Conservation (phyloP, 2,113 vertebrate genomes). For the Microcebus tavaratra region DNA sequence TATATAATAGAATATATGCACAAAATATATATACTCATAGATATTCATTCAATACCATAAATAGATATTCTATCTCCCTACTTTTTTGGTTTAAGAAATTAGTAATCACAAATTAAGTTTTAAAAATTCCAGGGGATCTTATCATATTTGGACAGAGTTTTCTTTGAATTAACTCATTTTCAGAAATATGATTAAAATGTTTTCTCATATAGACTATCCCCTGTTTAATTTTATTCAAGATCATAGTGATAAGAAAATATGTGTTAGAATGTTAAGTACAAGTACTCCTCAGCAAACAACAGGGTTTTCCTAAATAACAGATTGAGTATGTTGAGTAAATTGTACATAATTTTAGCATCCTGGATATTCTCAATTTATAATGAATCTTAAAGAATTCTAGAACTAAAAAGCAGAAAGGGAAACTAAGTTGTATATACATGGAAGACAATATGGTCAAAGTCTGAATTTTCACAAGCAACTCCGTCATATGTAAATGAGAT, state of each 20-base stretch:
- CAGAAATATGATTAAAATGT: slow-evolving; percentile 79
- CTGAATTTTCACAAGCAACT: slow-evolving; percentile 56
- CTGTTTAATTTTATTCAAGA: slow-evolving; percentile 70
- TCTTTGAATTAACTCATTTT: slow-evolving; percentile 80
- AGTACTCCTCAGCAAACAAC: slow-evolving; percentile 68
- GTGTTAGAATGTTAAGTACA: slow-evolving; percentile 71
- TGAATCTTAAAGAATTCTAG: slow-evolving; percentile 44
- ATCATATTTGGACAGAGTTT: slow-evolving; percentile 76
- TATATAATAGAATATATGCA: not conserved
- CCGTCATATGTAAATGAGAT: slow-evolving; percentile 57
- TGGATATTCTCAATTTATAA: slow-evolving; percentile 66
- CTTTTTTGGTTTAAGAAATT: not conserved
- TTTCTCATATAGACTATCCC: slow-evolving; percentile 76
- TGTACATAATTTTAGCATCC: slow-evolving; percentile 49
- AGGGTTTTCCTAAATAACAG: slow-evolving; percentile 69
- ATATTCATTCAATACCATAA: too few species aligned
- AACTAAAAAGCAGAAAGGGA: slow-evolving; percentile 68
- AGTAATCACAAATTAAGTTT: slow-evolving; percentile 50
- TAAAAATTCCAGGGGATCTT: slow-evolving; percentile 62
- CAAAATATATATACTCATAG: not conserved
- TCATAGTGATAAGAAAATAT: slow-evolving; percentile 72
- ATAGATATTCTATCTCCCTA: not conserved
- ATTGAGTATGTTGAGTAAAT: slow-evolving; percentile 11
- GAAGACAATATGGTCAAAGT: slow-evolving; percentile 33
- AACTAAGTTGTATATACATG: slow-evolving; percentile 62